phyloP scores from a whole-genome alignment of 2,797 vertebrate species.

The Microctenopoma steveboyesi region DNA sequence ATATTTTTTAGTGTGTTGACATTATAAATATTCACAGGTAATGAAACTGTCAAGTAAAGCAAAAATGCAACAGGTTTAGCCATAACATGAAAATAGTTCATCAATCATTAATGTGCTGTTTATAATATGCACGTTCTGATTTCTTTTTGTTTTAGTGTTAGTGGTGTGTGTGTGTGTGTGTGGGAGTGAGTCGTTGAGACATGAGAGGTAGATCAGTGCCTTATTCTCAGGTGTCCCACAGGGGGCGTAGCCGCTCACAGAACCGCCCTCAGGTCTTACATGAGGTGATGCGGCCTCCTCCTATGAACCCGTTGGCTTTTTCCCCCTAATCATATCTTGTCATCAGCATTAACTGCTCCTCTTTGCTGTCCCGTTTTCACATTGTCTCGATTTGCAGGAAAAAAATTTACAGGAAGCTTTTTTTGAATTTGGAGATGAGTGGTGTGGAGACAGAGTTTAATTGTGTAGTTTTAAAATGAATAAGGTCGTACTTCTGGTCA shows the following conservation, averaged over 20 bases:
- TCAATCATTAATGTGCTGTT: too few species aligned
- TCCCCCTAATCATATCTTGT: not conserved
- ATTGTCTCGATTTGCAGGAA: not conserved
- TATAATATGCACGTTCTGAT: too few species aligned
- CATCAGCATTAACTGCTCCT: not conserved
- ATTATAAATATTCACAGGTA: too few species aligned
- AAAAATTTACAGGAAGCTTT: not conserved
- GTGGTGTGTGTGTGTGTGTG: not conserved
- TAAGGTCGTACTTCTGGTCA: not conserved
- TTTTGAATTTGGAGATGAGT: not conserved
- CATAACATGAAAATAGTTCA: not conserved
- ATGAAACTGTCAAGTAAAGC: too few species aligned
- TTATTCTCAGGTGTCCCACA: slow-evolving; percentile 16
- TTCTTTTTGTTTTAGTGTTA: too few species aligned
- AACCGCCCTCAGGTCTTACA: not conserved
- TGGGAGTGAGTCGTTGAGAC: not conserved
- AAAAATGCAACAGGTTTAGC: not conserved
- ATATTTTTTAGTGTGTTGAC: too few species aligned
- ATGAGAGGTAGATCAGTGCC: too few species aligned
- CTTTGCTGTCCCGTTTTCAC: not conserved
- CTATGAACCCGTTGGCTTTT: not conserved
- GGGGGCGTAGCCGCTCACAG: slow-evolving; percentile 42
- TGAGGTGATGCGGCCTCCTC: not conserved
- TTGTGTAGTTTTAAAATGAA: not conserved
- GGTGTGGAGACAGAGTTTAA: not conserved